Base-by-base conservation (phyloP, 2,888 invertebrate species). In the Lasioglossum zephyrum region DNA sequence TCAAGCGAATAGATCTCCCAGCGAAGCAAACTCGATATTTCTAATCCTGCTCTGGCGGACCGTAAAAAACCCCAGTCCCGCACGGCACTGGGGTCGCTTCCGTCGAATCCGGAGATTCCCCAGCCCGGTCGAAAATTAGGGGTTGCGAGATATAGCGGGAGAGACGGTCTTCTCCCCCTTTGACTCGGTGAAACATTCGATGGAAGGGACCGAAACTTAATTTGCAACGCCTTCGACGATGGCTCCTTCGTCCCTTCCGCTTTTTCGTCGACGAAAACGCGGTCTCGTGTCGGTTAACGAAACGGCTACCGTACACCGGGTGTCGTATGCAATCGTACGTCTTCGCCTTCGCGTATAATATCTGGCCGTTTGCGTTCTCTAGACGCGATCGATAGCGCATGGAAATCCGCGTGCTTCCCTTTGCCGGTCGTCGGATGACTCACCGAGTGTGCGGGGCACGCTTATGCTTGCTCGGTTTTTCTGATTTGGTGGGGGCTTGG, bases 121-220 rank as follows among this genome's bases (percentile, higher is more conserved):
- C 69, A 79, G 78, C 76, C 82, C 73, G 79, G 80, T 77, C 70
- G 85, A 89, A 92, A 91, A 91, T 91, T 92, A 87, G 90, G 90
- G 91, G 85, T 90, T 89, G 89, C 53, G 22, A 8, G 9, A 53
- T 53, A 22, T 53, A 49, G 49, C 22, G 49, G 22, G 22, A 49
- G 49, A 49, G 81, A 74, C 72, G 76, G 75, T 72, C 79, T 26
- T 75, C 22, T 66, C 57, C 79, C 85, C 85, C 82, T 83, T 83
- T n/a, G 79, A 41, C 47, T 77, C 39, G 72, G 47, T n/a, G 74
- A 78, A 70, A 36, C 57, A 57, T 82, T 69, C 79, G 36, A 36
- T 39, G 79, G 81, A 77, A 84, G 79, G 78, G 79, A 75, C 82
- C 72, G 81, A 84, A 87, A 89, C 78, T 87, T 81, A 90, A 91